Percentiles rank a stretch among this genome's conserved stretches.
phyloP scores from a whole-genome alignment of 1,140 invertebrate genomes.

The Ceratoteleas bidentatus region DNA sequence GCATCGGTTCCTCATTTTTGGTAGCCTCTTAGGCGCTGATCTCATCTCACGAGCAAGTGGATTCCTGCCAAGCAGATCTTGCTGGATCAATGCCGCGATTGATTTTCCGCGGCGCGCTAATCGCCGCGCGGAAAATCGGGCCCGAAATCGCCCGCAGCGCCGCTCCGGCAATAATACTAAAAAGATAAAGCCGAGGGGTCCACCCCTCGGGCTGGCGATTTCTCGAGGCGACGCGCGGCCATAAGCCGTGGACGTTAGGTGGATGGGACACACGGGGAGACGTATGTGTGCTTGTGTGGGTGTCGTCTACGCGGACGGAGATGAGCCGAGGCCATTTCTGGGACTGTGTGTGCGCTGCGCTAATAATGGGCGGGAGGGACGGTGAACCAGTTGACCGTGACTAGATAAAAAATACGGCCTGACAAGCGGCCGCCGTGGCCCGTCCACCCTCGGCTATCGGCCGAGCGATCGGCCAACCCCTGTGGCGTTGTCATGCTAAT shows the following conservation, averaged over 20 bases:
- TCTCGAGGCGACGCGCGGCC: slow-evolving; percentile 70
- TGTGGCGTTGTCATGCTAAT: slow-evolving; percentile 71
- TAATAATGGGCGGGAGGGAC: slow-evolving; percentile 81
- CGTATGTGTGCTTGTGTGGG: background rate
- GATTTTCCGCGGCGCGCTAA: background rate
- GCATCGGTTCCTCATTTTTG: slow-evolving; percentile 63
- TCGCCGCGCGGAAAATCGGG: slow-evolving; percentile 1
- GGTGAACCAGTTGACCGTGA: slow-evolving; percentile 82
- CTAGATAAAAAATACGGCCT: slow-evolving; percentile 82
- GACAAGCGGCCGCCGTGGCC: slow-evolving; percentile 65
- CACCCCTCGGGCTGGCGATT: slow-evolving; percentile 75
- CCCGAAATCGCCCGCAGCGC: slow-evolving; percentile 68
- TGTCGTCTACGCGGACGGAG: no score
- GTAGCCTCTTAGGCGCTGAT: slow-evolving; percentile 63
- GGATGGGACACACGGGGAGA: slow-evolving; percentile 56
- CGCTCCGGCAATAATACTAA: slow-evolving; percentile 80
- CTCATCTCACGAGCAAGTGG: slow-evolving; percentile 56
- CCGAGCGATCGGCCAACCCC: slow-evolving; percentile 66
- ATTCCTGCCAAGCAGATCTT: slow-evolving; percentile 46
- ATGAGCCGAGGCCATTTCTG: slow-evolving; percentile 39
- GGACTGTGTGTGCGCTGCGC: slow-evolving; percentile 74
- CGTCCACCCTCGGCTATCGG: slow-evolving; percentile 63
- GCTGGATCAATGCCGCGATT: slow-evolving; percentile 19
- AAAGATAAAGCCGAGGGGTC: slow-evolving; percentile 79
- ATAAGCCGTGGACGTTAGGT: slow-evolving; percentile 74